phyloP scores from a whole-genome alignment of 1,140 invertebrate species.

The Lamellibrachia luymesi region DNA sequence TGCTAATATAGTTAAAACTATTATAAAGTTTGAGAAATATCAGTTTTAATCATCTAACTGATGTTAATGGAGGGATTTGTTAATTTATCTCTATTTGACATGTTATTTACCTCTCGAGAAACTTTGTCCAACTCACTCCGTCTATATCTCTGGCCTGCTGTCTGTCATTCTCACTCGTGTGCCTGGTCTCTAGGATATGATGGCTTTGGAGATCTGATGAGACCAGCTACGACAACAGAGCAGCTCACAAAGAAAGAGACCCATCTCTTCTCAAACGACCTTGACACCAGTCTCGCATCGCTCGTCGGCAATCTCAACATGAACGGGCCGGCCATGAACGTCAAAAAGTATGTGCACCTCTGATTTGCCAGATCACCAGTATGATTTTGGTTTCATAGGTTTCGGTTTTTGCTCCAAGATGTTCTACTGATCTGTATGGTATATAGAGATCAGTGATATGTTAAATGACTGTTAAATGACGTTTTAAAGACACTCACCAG shows the following conservation, averaged over 20 bases:
- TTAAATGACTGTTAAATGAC: no score
- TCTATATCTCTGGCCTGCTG: no score
- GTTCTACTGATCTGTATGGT: background rate
- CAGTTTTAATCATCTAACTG: background rate
- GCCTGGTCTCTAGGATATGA: constrained; percentile 63
- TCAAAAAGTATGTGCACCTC: constrained; percentile 59
- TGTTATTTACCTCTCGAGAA: no score
- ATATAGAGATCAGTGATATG: constrained; percentile 38
- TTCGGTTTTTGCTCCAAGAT: background rate
- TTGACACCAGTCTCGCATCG: constrained; percentile 86
- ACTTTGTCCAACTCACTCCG: no score
- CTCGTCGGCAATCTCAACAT: constrained; percentile 89
- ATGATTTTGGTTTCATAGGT: no score
- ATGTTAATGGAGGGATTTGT: background rate
- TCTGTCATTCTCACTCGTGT: background rate
- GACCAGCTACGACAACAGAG: constrained; percentile 54
- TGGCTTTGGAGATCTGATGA: constrained; percentile 70
- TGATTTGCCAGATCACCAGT: background rate
- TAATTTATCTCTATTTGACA: no score
- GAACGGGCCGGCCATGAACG: constrained; percentile 73
- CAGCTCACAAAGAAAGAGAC: constrained; percentile 36
- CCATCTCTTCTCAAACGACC: constrained; percentile 79
- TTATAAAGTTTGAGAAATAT: background rate
- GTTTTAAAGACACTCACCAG: no score
- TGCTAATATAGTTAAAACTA: background rate